Conservation (phyloP, 2,113 vertebrate genomes). For the Laticauda colubrina region DNA sequence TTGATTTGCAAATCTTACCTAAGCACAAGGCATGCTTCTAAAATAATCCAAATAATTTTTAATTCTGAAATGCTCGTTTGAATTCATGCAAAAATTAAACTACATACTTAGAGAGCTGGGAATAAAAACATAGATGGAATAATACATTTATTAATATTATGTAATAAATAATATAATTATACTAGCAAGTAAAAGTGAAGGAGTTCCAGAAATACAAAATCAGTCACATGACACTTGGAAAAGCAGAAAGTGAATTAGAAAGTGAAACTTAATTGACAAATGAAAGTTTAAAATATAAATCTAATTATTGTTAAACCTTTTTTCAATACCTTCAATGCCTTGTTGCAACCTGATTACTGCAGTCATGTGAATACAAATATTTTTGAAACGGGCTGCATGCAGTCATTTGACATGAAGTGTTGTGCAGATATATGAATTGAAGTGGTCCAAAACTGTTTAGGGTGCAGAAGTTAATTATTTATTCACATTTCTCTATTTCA, state of each 20-base stretch:
- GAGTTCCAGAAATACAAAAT: neutral
- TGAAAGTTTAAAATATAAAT: neutral
- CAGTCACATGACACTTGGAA: neutral
- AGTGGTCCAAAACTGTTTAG: neutral
- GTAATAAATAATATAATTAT: neutral
- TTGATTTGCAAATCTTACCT: neutral
- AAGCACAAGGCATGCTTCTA: neutral
- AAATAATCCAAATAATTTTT: neutral
- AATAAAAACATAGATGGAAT: neutral
- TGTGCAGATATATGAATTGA: neutral
- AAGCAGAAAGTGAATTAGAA: neutral
- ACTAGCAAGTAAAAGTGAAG: neutral
- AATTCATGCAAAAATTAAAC: neutral
- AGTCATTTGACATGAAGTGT: neutral
- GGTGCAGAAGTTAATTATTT: neutral
- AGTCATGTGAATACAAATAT: neutral
- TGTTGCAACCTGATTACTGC: neutral
- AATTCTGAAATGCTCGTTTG: neutral
- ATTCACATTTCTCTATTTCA: neutral
- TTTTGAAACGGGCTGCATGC: neutral
- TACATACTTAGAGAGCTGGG: neutral
- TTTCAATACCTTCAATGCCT: neutral
- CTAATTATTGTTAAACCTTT: neutral
- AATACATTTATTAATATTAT: neutral
- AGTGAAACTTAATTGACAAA: neutral